Evolutionary conservation across 1,140 invertebrate species (phyloP).

Genomic region (Luehdorfia chinensis): DNA sequence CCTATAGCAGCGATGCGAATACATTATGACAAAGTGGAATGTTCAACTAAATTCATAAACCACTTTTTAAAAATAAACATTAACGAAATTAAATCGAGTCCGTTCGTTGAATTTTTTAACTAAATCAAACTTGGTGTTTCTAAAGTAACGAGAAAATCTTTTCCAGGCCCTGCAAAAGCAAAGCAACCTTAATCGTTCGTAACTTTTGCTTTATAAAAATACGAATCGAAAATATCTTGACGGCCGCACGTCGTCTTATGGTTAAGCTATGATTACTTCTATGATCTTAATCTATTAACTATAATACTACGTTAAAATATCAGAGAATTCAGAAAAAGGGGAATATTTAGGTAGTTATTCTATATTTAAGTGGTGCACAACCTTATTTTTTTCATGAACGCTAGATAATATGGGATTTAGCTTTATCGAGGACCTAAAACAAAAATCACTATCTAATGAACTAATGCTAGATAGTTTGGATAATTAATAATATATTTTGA

Average conservation of each 20-base stretch:
- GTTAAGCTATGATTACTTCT: constrained; percentile 71
- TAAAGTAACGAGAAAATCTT: constrained; percentile 41
- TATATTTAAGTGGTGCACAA: constrained; percentile 75
- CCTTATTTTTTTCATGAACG: constrained; percentile 75
- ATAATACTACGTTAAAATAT: constrained; percentile 73
- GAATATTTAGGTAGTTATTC: constrained; percentile 71
- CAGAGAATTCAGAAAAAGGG: constrained; percentile 75
- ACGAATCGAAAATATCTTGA: constrained; percentile 76
- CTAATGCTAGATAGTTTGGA: constrained; percentile 55
- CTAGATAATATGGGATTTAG: constrained; percentile 72
- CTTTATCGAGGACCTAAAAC: constrained; percentile 65
- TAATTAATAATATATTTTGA: constrained; percentile 50
- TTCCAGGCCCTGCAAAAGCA: constrained; percentile 70
- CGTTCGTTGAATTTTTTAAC: too few relatives aligned
- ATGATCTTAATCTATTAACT: constrained; percentile 66
- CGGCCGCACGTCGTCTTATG: constrained; percentile 67
- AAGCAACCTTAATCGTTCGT: constrained; percentile 72
- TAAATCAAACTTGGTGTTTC: constrained; percentile 25
- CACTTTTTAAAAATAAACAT: constrained; percentile 2
- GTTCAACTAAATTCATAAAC: constrained; percentile 1
- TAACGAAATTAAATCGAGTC: neutral
- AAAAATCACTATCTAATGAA: constrained; percentile 57
- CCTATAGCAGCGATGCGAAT: constrained; percentile 7
- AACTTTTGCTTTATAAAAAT: constrained; percentile 76
- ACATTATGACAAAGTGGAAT: neutral